Percentiles rank a stretch among this genome's conserved stretches.
These are phyloP conservation scores for Procambarus virginalis DNA, from an alignment of 1,140 invertebrate genomes.

Conservation along the genomic window DNA sequence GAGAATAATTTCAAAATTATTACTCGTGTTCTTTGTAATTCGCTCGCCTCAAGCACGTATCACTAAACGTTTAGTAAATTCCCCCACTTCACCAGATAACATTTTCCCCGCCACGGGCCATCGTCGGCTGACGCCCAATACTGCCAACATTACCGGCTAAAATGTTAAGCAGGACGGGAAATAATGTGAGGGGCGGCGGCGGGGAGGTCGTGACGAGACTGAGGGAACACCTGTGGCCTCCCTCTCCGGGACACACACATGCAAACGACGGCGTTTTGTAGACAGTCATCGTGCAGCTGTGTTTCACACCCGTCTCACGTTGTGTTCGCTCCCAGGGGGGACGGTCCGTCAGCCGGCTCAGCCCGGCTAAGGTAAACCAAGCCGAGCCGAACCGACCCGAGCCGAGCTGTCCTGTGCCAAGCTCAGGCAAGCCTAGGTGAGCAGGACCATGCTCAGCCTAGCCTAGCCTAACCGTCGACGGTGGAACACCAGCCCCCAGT, in stretches of 20 bases:
- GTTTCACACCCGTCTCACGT: conserved; percentile 30
- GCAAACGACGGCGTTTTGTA: conserved; percentile 16
- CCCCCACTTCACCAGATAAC: background rate
- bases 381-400: no score
- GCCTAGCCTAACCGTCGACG: no score
- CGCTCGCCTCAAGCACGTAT: background rate
- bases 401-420: no score
- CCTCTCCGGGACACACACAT: background rate
- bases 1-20: background rate
- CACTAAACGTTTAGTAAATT: background rate
- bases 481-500: no score
- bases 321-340: background rate
- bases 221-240: background rate
- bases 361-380: no score
- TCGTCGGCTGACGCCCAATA: background rate
- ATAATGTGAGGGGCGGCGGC: background rate
- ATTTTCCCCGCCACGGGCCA: background rate
- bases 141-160: background rate
- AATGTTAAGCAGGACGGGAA: conserved; percentile 20
- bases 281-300: conserved; percentile 27
- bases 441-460: no score
- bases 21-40: background rate
- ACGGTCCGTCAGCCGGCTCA: background rate
- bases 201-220: conserved; percentile 18
- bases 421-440: no score